phyloP scores from a whole-genome alignment of 2,888 invertebrate species.

The Drosophila monieri region DNA sequence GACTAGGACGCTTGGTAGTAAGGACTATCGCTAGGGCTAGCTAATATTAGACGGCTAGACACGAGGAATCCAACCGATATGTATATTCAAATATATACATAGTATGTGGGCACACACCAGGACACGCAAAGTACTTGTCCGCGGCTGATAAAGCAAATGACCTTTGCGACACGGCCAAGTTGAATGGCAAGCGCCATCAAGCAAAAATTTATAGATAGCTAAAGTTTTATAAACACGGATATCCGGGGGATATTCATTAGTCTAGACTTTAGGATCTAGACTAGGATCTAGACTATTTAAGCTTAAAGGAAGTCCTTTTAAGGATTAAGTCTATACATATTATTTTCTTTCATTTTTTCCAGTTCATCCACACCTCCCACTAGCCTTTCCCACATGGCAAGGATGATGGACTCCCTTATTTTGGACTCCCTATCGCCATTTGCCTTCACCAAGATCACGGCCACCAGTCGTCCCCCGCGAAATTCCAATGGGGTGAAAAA shows the following conservation, averaged over 20 bases:
- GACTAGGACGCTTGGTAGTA: neutral
- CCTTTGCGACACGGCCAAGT: slow-evolving; percentile 66
- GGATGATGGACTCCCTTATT: slow-evolving; percentile 90
- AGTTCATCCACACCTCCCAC: slow-evolving; percentile 85
- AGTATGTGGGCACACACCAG: slow-evolving; percentile 18
- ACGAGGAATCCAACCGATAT: slow-evolving; percentile 29
- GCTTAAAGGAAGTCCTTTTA: neutral
- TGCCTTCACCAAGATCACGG: slow-evolving; percentile 87
- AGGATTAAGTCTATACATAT: too few relatives aligned
- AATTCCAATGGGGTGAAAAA: slow-evolving; percentile 57
- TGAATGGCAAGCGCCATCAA: slow-evolving; percentile 50
- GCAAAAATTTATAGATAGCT: slow-evolving; percentile 1
- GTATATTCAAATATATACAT: slow-evolving; percentile 7
- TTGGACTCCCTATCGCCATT: slow-evolving; percentile 88
- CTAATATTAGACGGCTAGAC: slow-evolving; percentile 68
- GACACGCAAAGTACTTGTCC: slow-evolving; percentile 61
- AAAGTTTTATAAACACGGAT: slow-evolving; percentile 5
- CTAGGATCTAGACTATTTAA: neutral
- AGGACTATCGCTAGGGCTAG: slow-evolving; percentile 47
- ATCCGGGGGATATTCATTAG: neutral
- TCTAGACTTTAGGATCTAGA: neutral
- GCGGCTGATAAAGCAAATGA: slow-evolving; percentile 63
- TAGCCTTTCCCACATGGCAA: slow-evolving; percentile 88
- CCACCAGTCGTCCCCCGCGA: slow-evolving; percentile 84
- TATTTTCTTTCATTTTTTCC: too few relatives aligned